These are phyloP conservation scores for Setipinna tenuifilis DNA, from an alignment of 2,797 vertebrate genomes.

Conservation along the genomic window DNA sequence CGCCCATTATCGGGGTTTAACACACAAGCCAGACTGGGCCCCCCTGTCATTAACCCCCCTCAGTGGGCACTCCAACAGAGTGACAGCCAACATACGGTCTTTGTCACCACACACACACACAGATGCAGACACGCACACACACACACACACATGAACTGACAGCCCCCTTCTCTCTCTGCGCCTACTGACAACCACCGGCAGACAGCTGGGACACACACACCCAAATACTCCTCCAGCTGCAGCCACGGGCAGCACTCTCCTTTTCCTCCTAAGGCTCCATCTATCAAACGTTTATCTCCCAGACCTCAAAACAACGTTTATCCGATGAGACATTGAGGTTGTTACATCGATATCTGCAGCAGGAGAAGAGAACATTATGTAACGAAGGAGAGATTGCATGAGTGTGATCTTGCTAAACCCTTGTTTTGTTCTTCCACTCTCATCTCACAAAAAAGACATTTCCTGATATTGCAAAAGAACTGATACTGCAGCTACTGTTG, in stretches of 20 bases:
- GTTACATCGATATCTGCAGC: not conserved
- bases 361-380: not conserved
- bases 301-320: not conserved
- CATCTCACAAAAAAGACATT: not conserved
- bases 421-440: not conserved
- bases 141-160: not conserved
- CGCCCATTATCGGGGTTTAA: not conserved
- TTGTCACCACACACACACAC: slow-evolving; percentile 35
- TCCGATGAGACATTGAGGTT: not conserved
- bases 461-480: slow-evolving; percentile 12
- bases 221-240: not conserved
- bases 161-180: not conserved
- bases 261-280: not conserved
- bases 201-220: not conserved
- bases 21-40: not conserved
- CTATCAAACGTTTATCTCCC: not conserved
- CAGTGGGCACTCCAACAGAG: not conserved
- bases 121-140: slow-evolving; percentile 22
- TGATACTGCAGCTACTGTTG: not conserved
- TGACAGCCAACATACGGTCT: slow-evolving; percentile 39
- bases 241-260: not conserved
- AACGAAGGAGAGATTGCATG: not conserved
- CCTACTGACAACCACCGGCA: not conserved
- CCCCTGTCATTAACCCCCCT: not conserved
- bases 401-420: not conserved